Evolutionary conservation across 2,113 vertebrate species (phyloP).

Genomic region (Salminus brasiliensis): DNA sequence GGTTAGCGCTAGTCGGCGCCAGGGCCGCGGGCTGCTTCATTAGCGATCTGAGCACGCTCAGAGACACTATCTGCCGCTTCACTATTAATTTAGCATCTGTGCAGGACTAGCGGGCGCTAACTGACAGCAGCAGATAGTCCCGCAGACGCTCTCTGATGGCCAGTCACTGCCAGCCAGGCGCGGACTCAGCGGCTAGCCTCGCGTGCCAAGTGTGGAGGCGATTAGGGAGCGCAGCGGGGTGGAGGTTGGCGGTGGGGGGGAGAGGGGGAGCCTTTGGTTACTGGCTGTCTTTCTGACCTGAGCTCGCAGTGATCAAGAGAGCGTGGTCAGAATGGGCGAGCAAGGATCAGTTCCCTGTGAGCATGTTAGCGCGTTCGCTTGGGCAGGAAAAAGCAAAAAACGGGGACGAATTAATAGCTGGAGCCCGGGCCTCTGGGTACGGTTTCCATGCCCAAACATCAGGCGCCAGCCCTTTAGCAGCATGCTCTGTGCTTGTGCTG

Average conservation of each 20-base stretch:
- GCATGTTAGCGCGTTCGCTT: not conserved
- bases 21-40: constrained; percentile 41
- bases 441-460: no score
- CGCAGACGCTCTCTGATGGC: constrained; percentile 26
- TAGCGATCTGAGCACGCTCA: constrained; percentile 39
- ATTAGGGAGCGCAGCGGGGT: constrained; percentile 29
- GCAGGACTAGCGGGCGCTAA: constrained; percentile 33
- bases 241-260: no score
- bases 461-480: no score
- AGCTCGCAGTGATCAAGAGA: constrained; percentile 6
- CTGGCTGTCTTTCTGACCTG: constrained; percentile 29
- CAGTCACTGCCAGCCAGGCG: constrained; percentile 37
- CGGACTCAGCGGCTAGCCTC: constrained; percentile 38
- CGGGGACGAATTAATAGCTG: not conserved
- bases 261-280: constrained; percentile 35
- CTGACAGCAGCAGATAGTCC: constrained; percentile 39
- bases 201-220: constrained; percentile 46
- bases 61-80: constrained; percentile 41
- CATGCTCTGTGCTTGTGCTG: no score
- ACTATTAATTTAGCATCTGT: constrained; percentile 58
- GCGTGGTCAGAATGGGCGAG: no score
- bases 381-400: not conserved
- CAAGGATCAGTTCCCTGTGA: not conserved
- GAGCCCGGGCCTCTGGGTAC: no score
- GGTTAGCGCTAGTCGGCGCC: not conserved